phyloP scores from a whole-genome alignment of 2,797 vertebrate genomes.

The Petrocephalus schoutedeni region DNA sequence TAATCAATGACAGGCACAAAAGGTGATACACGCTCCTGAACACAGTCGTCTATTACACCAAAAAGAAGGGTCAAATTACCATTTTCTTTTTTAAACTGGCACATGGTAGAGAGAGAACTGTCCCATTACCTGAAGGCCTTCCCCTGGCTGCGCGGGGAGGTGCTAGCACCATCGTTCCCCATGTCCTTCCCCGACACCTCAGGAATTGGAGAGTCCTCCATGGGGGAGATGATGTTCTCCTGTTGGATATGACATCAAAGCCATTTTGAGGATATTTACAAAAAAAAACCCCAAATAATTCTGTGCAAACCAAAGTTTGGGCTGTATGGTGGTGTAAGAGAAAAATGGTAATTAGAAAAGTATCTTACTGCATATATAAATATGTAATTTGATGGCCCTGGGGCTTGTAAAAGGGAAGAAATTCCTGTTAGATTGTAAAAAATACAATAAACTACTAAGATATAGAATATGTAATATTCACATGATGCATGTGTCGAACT shows the following conservation, averaged over 20 bases:
- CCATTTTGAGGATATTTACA: neutral
- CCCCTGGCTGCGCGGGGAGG: slow-evolving; percentile 91
- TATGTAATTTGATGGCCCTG: neutral
- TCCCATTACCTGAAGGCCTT: slow-evolving; percentile 83
- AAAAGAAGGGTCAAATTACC: neutral
- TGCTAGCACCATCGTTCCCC: slow-evolving; percentile 79
- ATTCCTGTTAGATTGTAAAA: neutral
- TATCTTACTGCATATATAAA: neutral
- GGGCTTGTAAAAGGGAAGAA: neutral
- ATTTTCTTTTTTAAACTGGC: neutral
- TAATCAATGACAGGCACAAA: neutral
- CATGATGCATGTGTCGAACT: neutral
- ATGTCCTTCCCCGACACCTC: slow-evolving; percentile 86
- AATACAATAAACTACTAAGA: neutral
- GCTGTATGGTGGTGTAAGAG: neutral
- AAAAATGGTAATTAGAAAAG: neutral
- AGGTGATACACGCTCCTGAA: neutral
- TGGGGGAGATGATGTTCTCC: slow-evolving; percentile 99
- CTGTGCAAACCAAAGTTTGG: neutral
- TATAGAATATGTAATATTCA: neutral
- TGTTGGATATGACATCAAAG: slow-evolving; percentile 41
- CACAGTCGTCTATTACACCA: neutral
- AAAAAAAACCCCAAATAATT: neutral
- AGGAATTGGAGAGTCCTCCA: slow-evolving; percentile 95
- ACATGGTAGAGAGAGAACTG: neutral